Evolutionary conservation across 2,888 invertebrate genomes (phyloP), one percentile per base, ranked within the genome.

Genomic region (Agrenia bidenticulata): DNA sequence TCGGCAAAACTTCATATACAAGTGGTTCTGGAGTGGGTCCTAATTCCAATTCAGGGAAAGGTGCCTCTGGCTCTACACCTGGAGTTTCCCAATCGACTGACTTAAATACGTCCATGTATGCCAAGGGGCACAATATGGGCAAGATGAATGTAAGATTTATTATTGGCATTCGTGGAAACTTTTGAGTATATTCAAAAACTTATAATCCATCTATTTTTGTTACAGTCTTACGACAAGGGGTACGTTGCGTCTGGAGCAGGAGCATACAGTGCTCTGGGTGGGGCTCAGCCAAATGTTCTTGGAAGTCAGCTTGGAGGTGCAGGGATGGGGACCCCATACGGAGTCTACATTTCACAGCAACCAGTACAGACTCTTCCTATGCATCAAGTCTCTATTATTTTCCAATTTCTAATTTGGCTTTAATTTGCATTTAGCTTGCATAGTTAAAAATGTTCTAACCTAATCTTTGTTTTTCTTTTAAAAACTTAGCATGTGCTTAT

Each of bases 111-210:
- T 88, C 89, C 37, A 91, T 93, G 86, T 94, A 94, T 81, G 88
- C 89, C 78, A 94, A 94, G 73, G 93, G 94, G 81, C 89, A 90
- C 76, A 88, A 92, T 78, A 86, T 94, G 80, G 89, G 89, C 79
- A 93, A 93, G 85, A 92, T 93, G 80, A 91, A 91, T 82, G 91
- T 91, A 82, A 87, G 90, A 88, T 19, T n/a, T n/a, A n/a, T 50
- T 19, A 51, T 23, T 15, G 45, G 23, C 15, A 21, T 49, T 21
- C 23, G 5, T 23, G 49, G 13, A 15, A 21, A 27, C 9, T 21
- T 19, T 21, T 2, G 26, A 15, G 21, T 51, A 23, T 23, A n/a
- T 63, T n/a, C n/a, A n/a, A n/a, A n/a, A n/a, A n/a, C n/a, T n/a
- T n/a, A n/a, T n/a, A n/a, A n/a, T n/a, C n/a, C n/a, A n/a, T n/a